Conservation (phyloP, 2,888 invertebrate species). For the Nephrotoma appendiculata region DNA sequence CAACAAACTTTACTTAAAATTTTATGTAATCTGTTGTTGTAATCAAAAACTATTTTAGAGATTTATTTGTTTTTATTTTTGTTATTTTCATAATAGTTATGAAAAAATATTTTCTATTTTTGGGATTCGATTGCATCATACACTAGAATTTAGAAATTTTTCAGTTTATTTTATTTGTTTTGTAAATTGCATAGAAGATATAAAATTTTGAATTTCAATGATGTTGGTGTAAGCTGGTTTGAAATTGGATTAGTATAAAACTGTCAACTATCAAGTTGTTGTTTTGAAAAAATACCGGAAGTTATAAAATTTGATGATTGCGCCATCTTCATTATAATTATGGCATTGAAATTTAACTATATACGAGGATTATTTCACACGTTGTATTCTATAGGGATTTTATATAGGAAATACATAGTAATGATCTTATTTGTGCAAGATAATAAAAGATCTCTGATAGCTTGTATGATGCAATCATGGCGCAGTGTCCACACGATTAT, state of each 20-base stretch:
- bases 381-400: too few species aligned
- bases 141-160: not conserved
- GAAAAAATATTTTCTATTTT: not conserved
- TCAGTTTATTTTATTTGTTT: not conserved
- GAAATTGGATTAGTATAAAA: not conserved
- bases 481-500: too few species aligned
- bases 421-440: not conserved
- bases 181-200: not conserved
- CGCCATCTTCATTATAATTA: too few species aligned
- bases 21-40: not conserved
- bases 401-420: too few species aligned
- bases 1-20: not conserved
- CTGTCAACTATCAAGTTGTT: too few species aligned
- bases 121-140: not conserved
- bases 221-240: not conserved
- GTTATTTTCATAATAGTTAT: not conserved
- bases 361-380: too few species aligned
- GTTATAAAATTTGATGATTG: not conserved
- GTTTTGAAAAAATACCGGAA: not conserved
- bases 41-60: not conserved
- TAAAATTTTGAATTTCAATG: not conserved
- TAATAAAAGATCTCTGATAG: not conserved
- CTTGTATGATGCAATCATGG: too few species aligned
- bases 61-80: not conserved
- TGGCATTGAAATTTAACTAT: too few species aligned